Conservation (phyloP, 2,888 invertebrate genomes). For the Lacanobia oleracea region DNA sequence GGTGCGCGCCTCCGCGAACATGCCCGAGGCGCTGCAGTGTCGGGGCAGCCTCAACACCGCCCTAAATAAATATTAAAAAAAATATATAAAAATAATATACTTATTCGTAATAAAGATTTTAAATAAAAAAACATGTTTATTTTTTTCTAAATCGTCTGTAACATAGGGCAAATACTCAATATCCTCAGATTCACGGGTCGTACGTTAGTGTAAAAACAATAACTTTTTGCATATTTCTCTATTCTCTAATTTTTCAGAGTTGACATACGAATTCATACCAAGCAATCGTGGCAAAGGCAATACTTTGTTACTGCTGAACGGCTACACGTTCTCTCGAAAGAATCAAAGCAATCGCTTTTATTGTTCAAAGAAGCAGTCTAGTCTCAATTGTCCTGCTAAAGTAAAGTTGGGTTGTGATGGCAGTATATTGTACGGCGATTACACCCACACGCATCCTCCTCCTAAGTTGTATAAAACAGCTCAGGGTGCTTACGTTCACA, state of each 20-base stretch:
- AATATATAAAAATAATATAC: too few species aligned
- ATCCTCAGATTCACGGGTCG: too few species aligned
- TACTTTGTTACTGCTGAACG: slow-evolving; percentile 55
- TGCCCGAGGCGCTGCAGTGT: too few species aligned
- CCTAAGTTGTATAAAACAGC: slow-evolving; percentile 1
- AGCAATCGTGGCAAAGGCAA: slow-evolving; percentile 46
- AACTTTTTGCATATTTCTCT: background rate
- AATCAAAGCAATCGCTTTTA: slow-evolving; percentile 22
- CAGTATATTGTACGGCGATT: background rate
- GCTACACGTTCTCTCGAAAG: slow-evolving; percentile 9
- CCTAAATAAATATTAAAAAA: too few species aligned
- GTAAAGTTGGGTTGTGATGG: slow-evolving; percentile 15
- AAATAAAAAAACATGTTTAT: too few species aligned
- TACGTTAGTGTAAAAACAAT: background rate
- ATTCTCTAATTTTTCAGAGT: background rate
- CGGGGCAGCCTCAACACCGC: too few species aligned
- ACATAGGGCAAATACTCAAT: too few species aligned
- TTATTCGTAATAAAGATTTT: too few species aligned
- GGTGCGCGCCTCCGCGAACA: too few species aligned
- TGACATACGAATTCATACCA: slow-evolving; percentile 47
- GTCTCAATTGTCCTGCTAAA: slow-evolving; percentile 21
- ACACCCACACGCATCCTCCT: slow-evolving; percentile 15
- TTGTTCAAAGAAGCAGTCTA: slow-evolving; percentile 3
- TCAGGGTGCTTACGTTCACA: background rate
- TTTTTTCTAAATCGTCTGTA: too few species aligned